Base-by-base conservation (phyloP, 2,113 vertebrate genomes). In the Emydura subglobosa region DNA sequence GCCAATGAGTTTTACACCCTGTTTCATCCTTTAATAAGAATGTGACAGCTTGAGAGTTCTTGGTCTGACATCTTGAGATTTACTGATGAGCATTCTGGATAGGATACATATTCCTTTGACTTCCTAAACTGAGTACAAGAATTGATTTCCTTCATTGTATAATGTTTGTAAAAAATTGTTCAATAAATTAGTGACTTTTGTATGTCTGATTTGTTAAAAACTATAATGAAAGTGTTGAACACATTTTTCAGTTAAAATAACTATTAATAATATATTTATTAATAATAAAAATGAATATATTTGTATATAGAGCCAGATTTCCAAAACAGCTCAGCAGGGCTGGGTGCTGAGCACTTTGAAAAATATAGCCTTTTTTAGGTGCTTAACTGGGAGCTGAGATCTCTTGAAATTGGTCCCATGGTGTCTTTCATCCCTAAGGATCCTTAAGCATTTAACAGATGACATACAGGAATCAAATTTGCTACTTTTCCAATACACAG, bases 381-480 rank as follows among this genome's bases (percentile, higher is more conserved):
- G 22, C 4, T 50, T 89, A 81, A 12, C 12, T 21, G 27, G 10
- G 80, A 94, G 76, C 1, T 1, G 2, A 54, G 3, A 4, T 55
- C 31, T 83, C 0, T 2, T 76, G 29, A 42, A 82, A 83, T n/a
- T 55, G 0, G 4, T 12, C 2, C 27, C 16, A 42, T 65, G 17
- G 1, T 86, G 2, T n/a, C 3, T 22, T n/a, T 22, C 0, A 1
- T 65, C 2, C 7, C 24, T 86, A n/a, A 82, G 82, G 8, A 31
- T 94, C 31, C 4, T 31, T 88, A 87, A 54, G 5, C 7, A 92
- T 78, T 57, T 50, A 82, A 4, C 6, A 47, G 44, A 55, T 10
- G 44, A 11, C 22, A 93, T 10, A 17, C 2, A 74, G 42, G 11
- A 81, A 2, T 2, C 55, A 83, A 82, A 85, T 42, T 83, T 29